These are phyloP conservation scores for Mechanitis mazaeus DNA, from an alignment of 2,888 invertebrate species.

Conservation along the genomic window DNA sequence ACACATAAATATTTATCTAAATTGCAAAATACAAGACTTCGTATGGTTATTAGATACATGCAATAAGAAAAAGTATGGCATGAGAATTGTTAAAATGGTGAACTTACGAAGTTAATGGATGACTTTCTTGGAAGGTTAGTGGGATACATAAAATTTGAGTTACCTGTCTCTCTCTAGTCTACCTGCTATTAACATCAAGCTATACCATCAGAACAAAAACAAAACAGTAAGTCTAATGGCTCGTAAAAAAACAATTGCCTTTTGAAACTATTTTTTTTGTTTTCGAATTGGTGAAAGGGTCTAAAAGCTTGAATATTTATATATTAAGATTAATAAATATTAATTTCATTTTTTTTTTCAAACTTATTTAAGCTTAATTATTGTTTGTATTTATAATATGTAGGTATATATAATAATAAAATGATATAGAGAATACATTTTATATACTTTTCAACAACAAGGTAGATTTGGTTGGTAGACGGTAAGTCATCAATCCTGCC, in stretches of 20 bases:
- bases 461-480: constrained; percentile 36
- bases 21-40: background rate
- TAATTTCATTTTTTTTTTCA: too few relatives aligned
- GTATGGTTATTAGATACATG: constrained; percentile 1
- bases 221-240: constrained; percentile 40
- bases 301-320: background rate
- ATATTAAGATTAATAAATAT: background rate
- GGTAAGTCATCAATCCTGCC: constrained; percentile 65
- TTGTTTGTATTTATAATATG: too few relatives aligned
- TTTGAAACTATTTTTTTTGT: background rate
- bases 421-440: too few relatives aligned
- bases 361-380: too few relatives aligned
- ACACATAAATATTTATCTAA: background rate
- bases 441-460: constrained; percentile 36
- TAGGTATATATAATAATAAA: too few relatives aligned
- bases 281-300: background rate
- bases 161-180: constrained; percentile 45
- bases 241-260: constrained; percentile 31
- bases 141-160: constrained; percentile 38
- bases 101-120: constrained; percentile 27
- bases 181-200: constrained; percentile 41
- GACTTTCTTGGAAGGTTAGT: constrained; percentile 54
- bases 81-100: constrained; percentile 16
- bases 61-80: constrained; percentile 4
- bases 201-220: constrained; percentile 39